Conservation (phyloP, 2,888 invertebrate genomes). For the Amphipoea lucens region DNA sequence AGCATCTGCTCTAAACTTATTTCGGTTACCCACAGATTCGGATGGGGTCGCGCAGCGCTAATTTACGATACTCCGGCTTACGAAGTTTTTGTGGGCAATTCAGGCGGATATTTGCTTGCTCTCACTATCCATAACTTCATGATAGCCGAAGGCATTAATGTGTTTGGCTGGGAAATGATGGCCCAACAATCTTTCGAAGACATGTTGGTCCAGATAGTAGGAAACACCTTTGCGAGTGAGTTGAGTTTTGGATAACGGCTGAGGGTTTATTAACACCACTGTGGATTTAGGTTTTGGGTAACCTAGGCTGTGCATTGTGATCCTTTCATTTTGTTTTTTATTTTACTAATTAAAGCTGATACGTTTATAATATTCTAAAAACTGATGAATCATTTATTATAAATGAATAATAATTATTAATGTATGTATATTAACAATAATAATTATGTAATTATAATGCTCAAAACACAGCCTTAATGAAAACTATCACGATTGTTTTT, state of each 20-base stretch:
- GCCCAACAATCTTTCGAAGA: slow-evolving; percentile 84
- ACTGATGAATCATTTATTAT: not conserved
- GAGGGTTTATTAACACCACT: slow-evolving; percentile 31
- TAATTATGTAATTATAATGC: not conserved
- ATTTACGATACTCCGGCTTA: slow-evolving; percentile 94
- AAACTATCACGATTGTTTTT: slow-evolving; percentile 37
- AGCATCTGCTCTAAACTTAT: slow-evolving; percentile 45
- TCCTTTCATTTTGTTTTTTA: not conserved
- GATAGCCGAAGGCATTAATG: slow-evolving; percentile 77
- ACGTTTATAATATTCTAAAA: not conserved
- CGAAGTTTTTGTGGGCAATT: slow-evolving; percentile 91
- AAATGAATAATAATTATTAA: not conserved
- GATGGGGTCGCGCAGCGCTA: slow-evolving; percentile 93
- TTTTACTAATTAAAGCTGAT: not conserved
- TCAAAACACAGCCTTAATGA: slow-evolving; percentile 20
- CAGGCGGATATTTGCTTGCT: slow-evolving; percentile 94
- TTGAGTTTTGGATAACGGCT: slow-evolving; percentile 68
- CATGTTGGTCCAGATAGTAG: slow-evolving; percentile 87
- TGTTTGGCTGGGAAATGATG: slow-evolving; percentile 82
- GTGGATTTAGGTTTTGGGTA: slow-evolving; percentile 1
- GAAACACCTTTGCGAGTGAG: slow-evolving; percentile 90
- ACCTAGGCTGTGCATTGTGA: slow-evolving; percentile 11
- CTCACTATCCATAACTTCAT: slow-evolving; percentile 92
- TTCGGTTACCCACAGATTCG: slow-evolving; percentile 88
- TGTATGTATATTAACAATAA: no score